Conservation (phyloP, 2,888 invertebrate genomes). For the Halictus quadricinctus region DNA sequence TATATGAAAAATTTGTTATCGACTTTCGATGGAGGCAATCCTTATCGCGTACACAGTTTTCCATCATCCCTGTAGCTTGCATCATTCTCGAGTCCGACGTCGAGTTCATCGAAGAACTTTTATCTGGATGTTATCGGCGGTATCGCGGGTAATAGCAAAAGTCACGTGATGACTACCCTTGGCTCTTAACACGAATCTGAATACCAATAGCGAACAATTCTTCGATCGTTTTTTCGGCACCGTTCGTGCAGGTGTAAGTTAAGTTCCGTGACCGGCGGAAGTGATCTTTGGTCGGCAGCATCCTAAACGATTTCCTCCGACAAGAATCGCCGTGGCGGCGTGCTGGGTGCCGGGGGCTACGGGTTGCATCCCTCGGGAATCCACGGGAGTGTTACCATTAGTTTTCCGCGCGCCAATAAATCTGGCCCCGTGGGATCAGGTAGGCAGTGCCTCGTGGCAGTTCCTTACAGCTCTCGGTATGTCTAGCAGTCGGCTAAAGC, state of each 20-base stretch:
- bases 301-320: background rate
- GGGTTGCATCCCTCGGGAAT: conserved; percentile 42
- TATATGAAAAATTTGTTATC: background rate
- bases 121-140: background rate
- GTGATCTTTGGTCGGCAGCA: background rate
- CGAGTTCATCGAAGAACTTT: background rate
- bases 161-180: too few relatives aligned
- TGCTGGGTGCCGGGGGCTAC: background rate
- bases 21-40: background rate
- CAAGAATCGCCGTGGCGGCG: background rate
- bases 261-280: background rate
- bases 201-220: too few relatives aligned
- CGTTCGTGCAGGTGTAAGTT: background rate
- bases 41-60: conserved; percentile 6
- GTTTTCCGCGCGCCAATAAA: conserved; percentile 76
- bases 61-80: background rate
- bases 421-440: conserved; percentile 74
- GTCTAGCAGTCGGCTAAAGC: conserved; percentile 23
- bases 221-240: background rate
- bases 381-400: conserved; percentile 70
- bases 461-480: conserved; percentile 70
- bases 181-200: too few relatives aligned
- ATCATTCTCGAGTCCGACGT: background rate
- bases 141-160: conserved; percentile 11
- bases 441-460: conserved; percentile 66